Evolutionary conservation across 2,113 vertebrate species (phyloP).

Genomic region (Salvelinus alpinus): DNA sequence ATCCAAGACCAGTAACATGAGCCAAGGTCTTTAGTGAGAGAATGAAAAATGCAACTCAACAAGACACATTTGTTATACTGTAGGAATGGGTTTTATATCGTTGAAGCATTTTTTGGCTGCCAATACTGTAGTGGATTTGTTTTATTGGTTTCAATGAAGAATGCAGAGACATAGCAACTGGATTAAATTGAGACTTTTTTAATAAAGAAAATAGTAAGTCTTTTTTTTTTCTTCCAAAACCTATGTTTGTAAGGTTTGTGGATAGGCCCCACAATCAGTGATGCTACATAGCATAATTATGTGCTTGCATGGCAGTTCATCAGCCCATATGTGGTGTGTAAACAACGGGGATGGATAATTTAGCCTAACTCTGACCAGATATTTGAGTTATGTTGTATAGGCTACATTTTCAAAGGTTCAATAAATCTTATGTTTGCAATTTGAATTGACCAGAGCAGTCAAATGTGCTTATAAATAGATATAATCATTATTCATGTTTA

Average conservation of each 20-base stretch:
- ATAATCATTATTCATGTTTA: neutral
- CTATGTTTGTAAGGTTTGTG: slow-evolving; percentile 16
- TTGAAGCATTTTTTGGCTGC: slow-evolving; percentile 24
- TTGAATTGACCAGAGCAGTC: neutral
- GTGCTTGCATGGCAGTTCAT: too few species aligned
- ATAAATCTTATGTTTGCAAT: neutral
- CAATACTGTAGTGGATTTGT: neutral
- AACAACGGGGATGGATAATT: too few species aligned
- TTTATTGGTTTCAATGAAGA: slow-evolving; percentile 18
- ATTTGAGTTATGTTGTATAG: neutral
- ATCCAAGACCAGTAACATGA: slow-evolving; percentile 6
- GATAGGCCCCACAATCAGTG: neutral
- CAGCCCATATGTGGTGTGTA: too few species aligned
- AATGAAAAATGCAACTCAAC: slow-evolving; percentile 23
- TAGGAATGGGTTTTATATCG: slow-evolving; percentile 36
- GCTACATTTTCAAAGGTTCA: neutral
- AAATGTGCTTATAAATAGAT: neutral
- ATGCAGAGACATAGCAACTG: slow-evolving; percentile 5
- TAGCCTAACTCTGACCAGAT: too few species aligned
- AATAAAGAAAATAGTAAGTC: neutral
- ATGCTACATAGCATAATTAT: neutral
- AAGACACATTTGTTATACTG: slow-evolving; percentile 4
- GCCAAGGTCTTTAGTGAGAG: slow-evolving; percentile 19
- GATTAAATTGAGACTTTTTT: neutral
- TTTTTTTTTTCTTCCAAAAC: neutral